Base-by-base conservation (phyloP, 2,113 vertebrate species). In the Sminthopsis crassicaudata region DNA sequence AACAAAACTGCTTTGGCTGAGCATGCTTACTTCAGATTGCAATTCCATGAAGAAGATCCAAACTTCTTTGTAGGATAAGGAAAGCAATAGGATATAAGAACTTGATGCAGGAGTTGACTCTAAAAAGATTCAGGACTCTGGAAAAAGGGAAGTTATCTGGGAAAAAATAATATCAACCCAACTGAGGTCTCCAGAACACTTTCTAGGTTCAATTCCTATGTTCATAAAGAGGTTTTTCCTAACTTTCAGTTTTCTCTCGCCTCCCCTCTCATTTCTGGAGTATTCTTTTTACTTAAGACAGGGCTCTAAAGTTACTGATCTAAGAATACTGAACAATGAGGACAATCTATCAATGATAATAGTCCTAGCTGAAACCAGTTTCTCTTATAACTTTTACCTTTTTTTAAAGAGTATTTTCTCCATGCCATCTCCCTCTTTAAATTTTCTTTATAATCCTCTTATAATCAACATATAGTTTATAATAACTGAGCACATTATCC, bases 191-290 rank as follows among this genome's bases (percentile, higher is more conserved):
- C 67, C 7, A 84, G 36, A 84, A 42, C 4, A 5, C 50, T 55
- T 5, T 91, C 53, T 14, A 19, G 42, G 0, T n/a, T 8, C 0
- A 0, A 25, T 84, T 84, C 1, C 46, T 0, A 23, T 25, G 50
- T 30, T n/a, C 52, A 48, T 53, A 26, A 3, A 26, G 14, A 55
- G 25, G 76, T 90, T 19, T 84, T 84, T 84, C n/a, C 67, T 42
- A 23, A 8, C n/a, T 5, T 84, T 84, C 12, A 25, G 8, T 1
- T 42, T 2, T 3, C 55, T 48, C 60, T 7, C 0, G 0, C 8
- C 8, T 0, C 0, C 8, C 12, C 30, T 46, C 52, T 55, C 42
- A 7, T 23, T 54, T 24, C 48, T 90, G 90, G 24, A 5, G 24
- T 46, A 16, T 19, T 27, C 2, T 12, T 84, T 84, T 46, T 51